Evolutionary conservation across 2,888 invertebrate genomes (phyloP), one percentile per base, ranked within the genome.

Genomic region (Thalpophila matura): DNA sequence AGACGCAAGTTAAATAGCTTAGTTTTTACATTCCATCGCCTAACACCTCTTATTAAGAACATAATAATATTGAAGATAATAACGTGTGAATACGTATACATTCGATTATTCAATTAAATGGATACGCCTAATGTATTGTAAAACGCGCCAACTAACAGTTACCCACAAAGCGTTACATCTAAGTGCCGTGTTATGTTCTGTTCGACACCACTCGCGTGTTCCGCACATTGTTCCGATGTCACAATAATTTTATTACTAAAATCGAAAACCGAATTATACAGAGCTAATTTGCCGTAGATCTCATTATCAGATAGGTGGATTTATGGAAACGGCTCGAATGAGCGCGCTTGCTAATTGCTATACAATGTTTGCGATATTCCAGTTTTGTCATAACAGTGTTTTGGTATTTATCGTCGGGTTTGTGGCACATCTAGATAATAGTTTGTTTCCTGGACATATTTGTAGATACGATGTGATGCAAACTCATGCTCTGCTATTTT

Each of bases 281-380:
- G 72, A 66, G 81, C 79, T 84, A 86, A 85, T 86, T 85, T 76
- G 75, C 70, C 74, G 80, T 73, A 77, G 85, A 85, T 86, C 82
- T 86, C 82, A 83, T 85, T 86, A 86, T 66, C 63, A 79, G 85
- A 85, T 84, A 72, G 63, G 46, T 50, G 73, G 69, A 81, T 84
- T 81, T 86, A 86, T 86, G 83, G 68, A 71, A 81, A 72, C 77
- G 80, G 70, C 69, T 67, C 56, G 68, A 69, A 75, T 72, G 70
- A 72, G 70, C 74, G 74, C 58, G 63, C 60, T 67, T 68, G 70
- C 77, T 84, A 80, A 85, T 85, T 82, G 83, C 72, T 75, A 74
- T 77, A 80, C 76, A 67, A 68, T 77, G 76, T 82, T 78, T 81
- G 71, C 60, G 49, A 72, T 68, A 60, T 64, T 63, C 51, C 62